These are phyloP conservation scores for Melanotaenia maccullochi DNA, from an alignment of 2,797 vertebrate genomes.

Conservation along the genomic window DNA sequence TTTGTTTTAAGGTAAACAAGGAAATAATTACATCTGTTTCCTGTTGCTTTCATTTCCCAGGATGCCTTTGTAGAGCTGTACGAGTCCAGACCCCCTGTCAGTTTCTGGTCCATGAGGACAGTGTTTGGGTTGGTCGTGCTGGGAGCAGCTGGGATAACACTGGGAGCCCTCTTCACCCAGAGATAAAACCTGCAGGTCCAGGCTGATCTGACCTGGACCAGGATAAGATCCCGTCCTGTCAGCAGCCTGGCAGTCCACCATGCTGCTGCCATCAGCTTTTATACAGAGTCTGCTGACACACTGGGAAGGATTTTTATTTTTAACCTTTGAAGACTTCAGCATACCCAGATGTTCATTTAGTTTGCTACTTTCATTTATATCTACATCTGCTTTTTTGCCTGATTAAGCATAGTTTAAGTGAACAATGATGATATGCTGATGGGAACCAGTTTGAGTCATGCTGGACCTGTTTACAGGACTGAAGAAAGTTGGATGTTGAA, in stretches of 20 bases:
- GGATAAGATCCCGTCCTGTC: neutral
- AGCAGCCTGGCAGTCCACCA: conserved; percentile 2
- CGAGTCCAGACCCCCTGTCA: conserved; percentile 80
- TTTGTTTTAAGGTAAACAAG: neutral
- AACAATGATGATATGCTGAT: neutral
- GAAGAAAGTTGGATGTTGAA: neutral
- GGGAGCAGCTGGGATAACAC: conserved; percentile 89
- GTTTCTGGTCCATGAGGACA: conserved; percentile 90
- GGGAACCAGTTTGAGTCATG: neutral
- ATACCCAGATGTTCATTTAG: neutral
- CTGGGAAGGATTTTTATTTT: neutral
- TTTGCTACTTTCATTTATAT: neutral
- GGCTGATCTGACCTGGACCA: neutral
- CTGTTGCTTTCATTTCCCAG: conserved; percentile 66
- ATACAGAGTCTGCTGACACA: neutral
- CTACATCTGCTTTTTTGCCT: too few relatives aligned
- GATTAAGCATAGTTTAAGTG: too few relatives aligned
- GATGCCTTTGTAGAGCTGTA: conserved; percentile 92
- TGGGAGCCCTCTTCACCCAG: conserved; percentile 89
- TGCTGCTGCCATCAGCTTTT: neutral
- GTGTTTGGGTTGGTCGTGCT: conserved; percentile 88
- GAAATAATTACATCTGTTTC: neutral
- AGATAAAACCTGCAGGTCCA: conserved; percentile 79
- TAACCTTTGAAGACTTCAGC: neutral
- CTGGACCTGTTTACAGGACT: neutral